These are phyloP conservation scores for Lordiphosa andalusiaca DNA, from an alignment of 2,888 invertebrate genomes.

Conservation along the genomic window DNA sequence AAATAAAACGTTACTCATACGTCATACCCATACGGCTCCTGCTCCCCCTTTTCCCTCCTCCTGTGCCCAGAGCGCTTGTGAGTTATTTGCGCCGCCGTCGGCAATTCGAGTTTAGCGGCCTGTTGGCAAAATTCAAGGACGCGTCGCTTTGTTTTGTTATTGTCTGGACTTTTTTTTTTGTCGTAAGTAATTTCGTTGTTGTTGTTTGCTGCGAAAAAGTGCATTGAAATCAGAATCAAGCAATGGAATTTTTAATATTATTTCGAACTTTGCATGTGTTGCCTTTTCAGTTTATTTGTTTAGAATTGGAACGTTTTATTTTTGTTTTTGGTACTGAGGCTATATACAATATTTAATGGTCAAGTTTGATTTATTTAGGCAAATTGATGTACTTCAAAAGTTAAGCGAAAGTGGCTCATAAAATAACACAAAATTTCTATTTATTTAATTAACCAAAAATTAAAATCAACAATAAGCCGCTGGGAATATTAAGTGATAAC, in stretches of 20 bases:
- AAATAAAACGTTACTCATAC: conserved; percentile 1
- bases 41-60: conserved; percentile 1
- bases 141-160: conserved; percentile 64
- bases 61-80: conserved; percentile 43
- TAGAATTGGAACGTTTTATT: conserved; percentile 45
- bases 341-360: no score
- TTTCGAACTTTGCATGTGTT: conserved; percentile 44
- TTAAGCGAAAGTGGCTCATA: conserved; percentile 1
- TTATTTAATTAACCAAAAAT: conserved; percentile 61
- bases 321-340: conserved; percentile 14
- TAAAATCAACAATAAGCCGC: conserved; percentile 48
- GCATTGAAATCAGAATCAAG: conserved; percentile 64
- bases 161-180: conserved; percentile 62
- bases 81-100: conserved; percentile 66
- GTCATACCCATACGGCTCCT: background rate
- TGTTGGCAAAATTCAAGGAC: conserved; percentile 65
- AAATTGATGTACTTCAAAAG: conserved; percentile 15
- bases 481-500: conserved; percentile 59
- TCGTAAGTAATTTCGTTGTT: conserved; percentile 21
- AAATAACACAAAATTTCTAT: conserved; percentile 51
- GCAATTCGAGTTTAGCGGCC: conserved; percentile 65
- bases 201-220: conserved; percentile 42
- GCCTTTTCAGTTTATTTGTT: conserved; percentile 44
- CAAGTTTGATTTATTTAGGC: conserved; percentile 38
- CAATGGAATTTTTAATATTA: conserved; percentile 52